Evolutionary conservation across 2,797 vertebrate genomes (phyloP).

Genomic region (Cuniculus paca): DNA sequence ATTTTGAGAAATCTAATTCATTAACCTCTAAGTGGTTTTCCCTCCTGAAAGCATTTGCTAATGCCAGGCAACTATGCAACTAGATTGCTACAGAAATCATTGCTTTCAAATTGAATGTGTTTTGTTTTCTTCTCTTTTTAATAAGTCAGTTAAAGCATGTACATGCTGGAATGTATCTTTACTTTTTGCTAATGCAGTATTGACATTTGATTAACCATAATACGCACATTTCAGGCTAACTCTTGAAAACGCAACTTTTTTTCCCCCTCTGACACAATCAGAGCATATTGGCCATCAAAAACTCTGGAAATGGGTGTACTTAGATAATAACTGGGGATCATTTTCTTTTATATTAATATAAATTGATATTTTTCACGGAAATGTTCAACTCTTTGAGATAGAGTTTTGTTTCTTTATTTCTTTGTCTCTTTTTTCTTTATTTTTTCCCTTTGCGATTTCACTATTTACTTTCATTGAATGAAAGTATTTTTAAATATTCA

Average conservation of each 20-base stretch:
- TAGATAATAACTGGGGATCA: neutral
- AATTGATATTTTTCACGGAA: neutral
- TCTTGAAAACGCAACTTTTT: neutral
- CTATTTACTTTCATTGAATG: neutral
- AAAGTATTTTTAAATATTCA: neutral
- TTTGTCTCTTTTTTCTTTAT: neutral
- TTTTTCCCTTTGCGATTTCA: neutral
- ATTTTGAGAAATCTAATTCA: constrained; percentile 66
- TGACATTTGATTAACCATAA: neutral
- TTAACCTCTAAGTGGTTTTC: constrained; percentile 59
- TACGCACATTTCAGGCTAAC: neutral
- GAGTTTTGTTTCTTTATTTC: neutral
- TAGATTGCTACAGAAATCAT: neutral
- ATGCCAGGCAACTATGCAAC: neutral
- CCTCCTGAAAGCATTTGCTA: neutral
- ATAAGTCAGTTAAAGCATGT: neutral
- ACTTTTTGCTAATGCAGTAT: neutral
- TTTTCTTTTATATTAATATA: neutral
- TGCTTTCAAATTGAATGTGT: neutral
- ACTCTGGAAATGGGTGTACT: neutral
- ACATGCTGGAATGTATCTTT: neutral
- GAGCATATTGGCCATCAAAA: neutral
- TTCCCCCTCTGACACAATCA: neutral
- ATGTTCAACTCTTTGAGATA: neutral
- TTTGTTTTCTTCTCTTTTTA: neutral